Conservation (phyloP, 2,113 vertebrate genomes). For the Bungarus multicinctus region DNA sequence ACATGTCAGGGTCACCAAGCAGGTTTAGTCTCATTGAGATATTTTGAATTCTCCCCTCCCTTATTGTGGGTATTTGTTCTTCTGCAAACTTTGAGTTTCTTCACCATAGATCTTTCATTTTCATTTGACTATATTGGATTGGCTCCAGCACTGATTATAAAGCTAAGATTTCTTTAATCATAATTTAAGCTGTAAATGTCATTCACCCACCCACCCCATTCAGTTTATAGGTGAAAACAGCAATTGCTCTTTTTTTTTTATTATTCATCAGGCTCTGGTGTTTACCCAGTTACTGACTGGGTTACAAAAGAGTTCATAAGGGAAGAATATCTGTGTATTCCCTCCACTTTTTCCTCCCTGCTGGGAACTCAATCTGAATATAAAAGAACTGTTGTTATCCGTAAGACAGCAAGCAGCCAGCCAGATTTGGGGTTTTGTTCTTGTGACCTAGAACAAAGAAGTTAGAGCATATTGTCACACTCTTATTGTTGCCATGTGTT, state of each 20-base stretch:
- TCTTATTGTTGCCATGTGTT: neutral
- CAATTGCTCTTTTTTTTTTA: neutral
- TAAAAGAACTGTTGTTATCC: neutral
- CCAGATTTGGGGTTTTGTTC: neutral
- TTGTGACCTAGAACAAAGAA: neutral
- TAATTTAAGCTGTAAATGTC: neutral
- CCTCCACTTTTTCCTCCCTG: neutral
- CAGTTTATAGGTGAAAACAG: neutral
- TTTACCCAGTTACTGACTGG: neutral
- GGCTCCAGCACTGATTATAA: neutral
- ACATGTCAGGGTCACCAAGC: neutral
- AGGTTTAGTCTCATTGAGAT: neutral
- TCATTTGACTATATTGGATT: neutral
- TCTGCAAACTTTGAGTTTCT: neutral
- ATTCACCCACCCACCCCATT: neutral
- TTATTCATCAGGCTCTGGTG: neutral
- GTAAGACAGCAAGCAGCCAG: neutral
- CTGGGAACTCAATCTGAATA: neutral
- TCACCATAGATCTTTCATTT: neutral
- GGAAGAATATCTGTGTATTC: neutral
- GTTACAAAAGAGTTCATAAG: neutral
- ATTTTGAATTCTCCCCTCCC: neutral
- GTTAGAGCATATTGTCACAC: neutral
- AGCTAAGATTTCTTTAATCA: neutral
- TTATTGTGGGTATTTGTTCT: neutral